Evolutionary conservation across 2,888 invertebrate species (phyloP), one percentile per base, ranked within the genome.

Genomic region (Encarsia formosa): DNA sequence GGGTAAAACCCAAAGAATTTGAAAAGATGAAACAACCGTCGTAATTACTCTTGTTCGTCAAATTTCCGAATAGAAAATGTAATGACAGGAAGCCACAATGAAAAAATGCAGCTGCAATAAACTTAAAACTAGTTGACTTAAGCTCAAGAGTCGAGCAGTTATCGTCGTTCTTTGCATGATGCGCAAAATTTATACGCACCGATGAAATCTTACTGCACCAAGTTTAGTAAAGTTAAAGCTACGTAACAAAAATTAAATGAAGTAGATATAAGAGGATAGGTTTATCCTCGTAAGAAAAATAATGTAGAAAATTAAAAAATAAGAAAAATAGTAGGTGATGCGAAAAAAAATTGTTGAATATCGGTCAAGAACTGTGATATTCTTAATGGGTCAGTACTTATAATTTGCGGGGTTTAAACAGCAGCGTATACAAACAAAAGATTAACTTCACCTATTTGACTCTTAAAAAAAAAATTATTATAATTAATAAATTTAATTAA

Each of bases 361-460:
- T 61, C 63, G 56, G 59, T 60, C 57, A 59, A 63, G 61, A 58
- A 59, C 68, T 68, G 68, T 69, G 68, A 68, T 68, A 66, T 56
- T 60, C 60, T 57, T 56, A 64, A 59, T 60, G 59, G 68, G 63
- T 65, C 64, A 68, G 68, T 69, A 56, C 52, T 52, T 52, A 51
- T 13, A 43, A 50, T 54, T 54, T 50, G 13, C 34, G 49, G 42
- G 46, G 40, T 38, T 22, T 38, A 29, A 41, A 37, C 52, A 29
- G 35, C 20, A 35, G 40, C 48, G 44, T 31, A n/a, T n/a, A n/a
- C n/a, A n/a, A n/a, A n/a, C n/a, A n/a, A n/a, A n/a, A n/a, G n/a
- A n/a, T n/a, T n/a, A n/a, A n/a, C n/a, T n/a, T n/a, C n/a, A n/a
- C n/a, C n/a, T n/a, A n/a, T n/a, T n/a, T n/a, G n/a, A n/a, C n/a